Base-by-base conservation (phyloP, 1,140 invertebrate species). In the Andrena cerasifolii region DNA sequence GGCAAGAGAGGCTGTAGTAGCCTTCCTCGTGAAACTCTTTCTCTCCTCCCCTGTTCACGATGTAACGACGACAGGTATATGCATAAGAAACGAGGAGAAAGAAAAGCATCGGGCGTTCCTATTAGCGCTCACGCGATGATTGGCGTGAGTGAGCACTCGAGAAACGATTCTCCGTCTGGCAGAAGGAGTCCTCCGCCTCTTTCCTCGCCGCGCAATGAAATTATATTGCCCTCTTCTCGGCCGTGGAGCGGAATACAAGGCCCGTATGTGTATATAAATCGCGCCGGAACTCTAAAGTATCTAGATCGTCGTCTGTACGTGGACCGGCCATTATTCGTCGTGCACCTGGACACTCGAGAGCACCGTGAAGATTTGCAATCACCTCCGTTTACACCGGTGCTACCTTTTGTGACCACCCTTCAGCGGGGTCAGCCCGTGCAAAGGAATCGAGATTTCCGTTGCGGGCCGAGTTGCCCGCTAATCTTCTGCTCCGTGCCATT, bases 291-390 rank as follows among this genome's bases (percentile, higher is more conserved):
- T 81, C 78, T 77, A 84, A 85, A 84, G 83, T 86, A 86, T 86
- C 84, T 86, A 82, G 84, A 86, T 86, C 84, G 62, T 53, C 73
- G 58, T 43, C 18, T 56, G 54, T 43, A 66, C 68, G 80, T 77
- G 84, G 79, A 87, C 83, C 86, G 56, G 73, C 77, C 85, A 89
- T 90, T 89, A 85, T 88, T 70, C 79, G 49, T 51, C 58, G 78
- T 87, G 85, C 91, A 91, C 90, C 91, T 92, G 91, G 90, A 78
- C 87, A 89, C 91, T 91, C 78, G 85, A 91, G 86, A 84, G 58
- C 56, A 49, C 70, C 68, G 51, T 75, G 78, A 85, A 88, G 88
- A 91, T 91, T 91, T 85, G 87, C 86, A 91, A 91, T 91, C 88
- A 91, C 84, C 85, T 74, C 80, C 80, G 83, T 71, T 72, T 82